These are phyloP conservation scores for Schlechtendalia chinensis DNA, from an alignment of 1,140 invertebrate genomes.

Conservation along the genomic window DNA sequence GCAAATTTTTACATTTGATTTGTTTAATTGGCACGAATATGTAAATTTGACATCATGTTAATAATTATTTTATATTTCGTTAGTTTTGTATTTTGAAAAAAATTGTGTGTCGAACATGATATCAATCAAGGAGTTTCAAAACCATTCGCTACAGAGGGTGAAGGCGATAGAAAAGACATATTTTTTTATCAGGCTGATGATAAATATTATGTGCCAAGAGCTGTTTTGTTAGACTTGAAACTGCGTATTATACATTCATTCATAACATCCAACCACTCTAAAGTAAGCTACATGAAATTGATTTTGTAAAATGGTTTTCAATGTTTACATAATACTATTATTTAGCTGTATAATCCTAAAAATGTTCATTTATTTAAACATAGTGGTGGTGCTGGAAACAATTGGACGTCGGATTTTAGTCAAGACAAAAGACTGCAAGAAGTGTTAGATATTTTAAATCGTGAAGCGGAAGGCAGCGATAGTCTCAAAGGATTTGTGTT, in stretches of 20 bases:
- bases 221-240: conserved; percentile 94
- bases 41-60: not conserved
- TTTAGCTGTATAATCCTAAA: conserved; percentile 91
- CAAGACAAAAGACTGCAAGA: conserved; percentile 91
- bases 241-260: conserved; percentile 97
- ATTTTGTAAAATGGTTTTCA: not conserved
- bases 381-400: conserved; percentile 98
- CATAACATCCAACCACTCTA: conserved; percentile 91
- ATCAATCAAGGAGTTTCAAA: conserved; percentile 95
- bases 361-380: conserved; percentile 97
- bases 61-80: conserved; percentile 61
- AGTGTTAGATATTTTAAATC: conserved; percentile 97
- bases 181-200: conserved; percentile 99
- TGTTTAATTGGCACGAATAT: no score
- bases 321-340: conserved; percentile 51
- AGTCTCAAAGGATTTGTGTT: conserved; percentile 98
- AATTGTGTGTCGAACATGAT: conserved; percentile 95
- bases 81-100: conserved; percentile 99
- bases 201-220: conserved; percentile 96
- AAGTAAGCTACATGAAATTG: conserved; percentile 60
- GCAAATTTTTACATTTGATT: no score
- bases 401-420: conserved; percentile 96
- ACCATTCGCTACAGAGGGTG: conserved; percentile 86
- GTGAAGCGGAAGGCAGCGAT: conserved; percentile 97
- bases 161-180: conserved; percentile 89